Evolutionary conservation across 2,113 vertebrate species (phyloP), one percentile per base, ranked within the genome.

Genomic region (Siniperca chuatsi): DNA sequence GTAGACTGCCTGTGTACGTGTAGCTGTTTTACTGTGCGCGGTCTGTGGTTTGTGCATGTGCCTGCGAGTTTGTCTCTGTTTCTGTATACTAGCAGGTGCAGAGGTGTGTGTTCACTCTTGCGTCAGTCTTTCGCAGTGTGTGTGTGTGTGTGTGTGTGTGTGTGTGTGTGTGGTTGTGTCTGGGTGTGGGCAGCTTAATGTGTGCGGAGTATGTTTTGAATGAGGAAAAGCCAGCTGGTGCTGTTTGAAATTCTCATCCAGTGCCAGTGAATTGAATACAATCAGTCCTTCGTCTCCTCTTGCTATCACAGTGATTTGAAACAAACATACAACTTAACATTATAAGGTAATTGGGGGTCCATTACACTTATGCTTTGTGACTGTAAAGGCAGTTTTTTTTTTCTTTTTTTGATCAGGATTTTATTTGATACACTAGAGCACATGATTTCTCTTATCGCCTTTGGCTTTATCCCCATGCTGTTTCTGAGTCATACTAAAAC

Each of bases 181-280:
- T 44, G 25, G 15, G 33, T 64, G 84, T 85, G 71, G 78, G 83
- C 1, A 62, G 75, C 66, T 68, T 69, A 80, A 64, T 86, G 70
- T 71, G 77, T 82, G 77, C 64, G 60, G 86, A 70, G 69, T 72
- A 85, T 83, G 85, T 85, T 90, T 82, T 92, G 88, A 82, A 84
- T 85, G 79, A 83, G 83, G 68, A 84, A 61, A 74, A 86, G 87
- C 83, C 87, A 89, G 90, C 90, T 92, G 93, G 80, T 89, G 87
- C 82, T 85, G 16, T 90, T 90, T 90, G 83, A 87, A 87, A 89
- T 92, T 72, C 82, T 68, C 77, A 60, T 60, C 67, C 75, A 76
- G 76, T 3, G 4, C 61, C 58, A 67, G 70, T 73, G 73, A 76
- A 73, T 61, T 87, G 72, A 90, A 86, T n/a, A 68, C 83, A 82